Percentiles rank a stretch among this genome's conserved stretches.
Evolutionary conservation across 30 jellyfish, hydroid and myxozoan genomes (phyloP).

Genomic region (Morbakka virulenta): DNA sequence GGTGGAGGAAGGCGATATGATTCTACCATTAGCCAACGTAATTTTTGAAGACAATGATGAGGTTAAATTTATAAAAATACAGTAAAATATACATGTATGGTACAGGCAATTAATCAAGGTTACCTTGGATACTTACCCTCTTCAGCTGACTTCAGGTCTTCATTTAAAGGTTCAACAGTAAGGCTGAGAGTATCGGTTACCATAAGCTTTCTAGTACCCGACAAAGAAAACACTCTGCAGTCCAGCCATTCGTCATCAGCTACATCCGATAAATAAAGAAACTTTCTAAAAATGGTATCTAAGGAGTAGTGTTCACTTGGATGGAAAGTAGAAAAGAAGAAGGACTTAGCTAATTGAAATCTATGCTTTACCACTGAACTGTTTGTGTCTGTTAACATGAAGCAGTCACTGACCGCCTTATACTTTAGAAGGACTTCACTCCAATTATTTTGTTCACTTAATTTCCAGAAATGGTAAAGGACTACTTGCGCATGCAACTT

Average conservation of each 20-base stretch:
- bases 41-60: no score
- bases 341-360: slow-evolving; percentile 30
- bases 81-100: no score
- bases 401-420: slow-evolving; percentile 34
- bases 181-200: not conserved
- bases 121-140: no score
- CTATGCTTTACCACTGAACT: slow-evolving; percentile 76
- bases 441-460: slow-evolving; percentile 16
- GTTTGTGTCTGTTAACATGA: slow-evolving; percentile 53
- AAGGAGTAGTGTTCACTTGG: slow-evolving; percentile 69
- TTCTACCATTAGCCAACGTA: no score
- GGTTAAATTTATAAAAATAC: no score
- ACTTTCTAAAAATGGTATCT: slow-evolving; percentile 61
- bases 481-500: slow-evolving; percentile 78
- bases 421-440: slow-evolving; percentile 21
- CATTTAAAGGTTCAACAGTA: no score
- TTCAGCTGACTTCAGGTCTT: no score
- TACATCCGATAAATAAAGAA: slow-evolving; percentile 53
- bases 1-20: no score
- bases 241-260: slow-evolving; percentile 64
- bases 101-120: no score
- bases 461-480: slow-evolving; percentile 64
- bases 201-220: not conserved
- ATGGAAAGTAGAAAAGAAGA: slow-evolving; percentile 59
- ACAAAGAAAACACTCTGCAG: not conserved